Percentiles rank a stretch among this genome's conserved stretches.
These are phyloP conservation scores for Halcyon smyrnensis DNA, from an alignment of 2,797 vertebrate genomes.

Conservation along the genomic window DNA sequence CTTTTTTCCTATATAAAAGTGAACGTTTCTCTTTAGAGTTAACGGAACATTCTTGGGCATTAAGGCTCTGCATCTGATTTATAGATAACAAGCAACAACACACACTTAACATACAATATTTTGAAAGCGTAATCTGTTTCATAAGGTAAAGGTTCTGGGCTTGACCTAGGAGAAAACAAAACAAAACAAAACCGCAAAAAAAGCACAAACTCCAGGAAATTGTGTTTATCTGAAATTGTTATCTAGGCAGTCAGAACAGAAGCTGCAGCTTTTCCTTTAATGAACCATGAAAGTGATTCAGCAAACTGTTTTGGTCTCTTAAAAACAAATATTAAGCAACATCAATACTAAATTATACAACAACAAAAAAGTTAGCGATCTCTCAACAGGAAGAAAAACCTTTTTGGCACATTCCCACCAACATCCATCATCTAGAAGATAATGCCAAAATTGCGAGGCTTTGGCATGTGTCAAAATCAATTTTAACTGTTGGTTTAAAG, in stretches of 20 bases:
- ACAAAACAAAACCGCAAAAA: background rate
- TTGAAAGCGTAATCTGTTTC: slow-evolving; percentile 66
- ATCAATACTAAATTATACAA: slow-evolving; percentile 39
- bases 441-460: background rate
- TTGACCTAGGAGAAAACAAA: slow-evolving; percentile 60
- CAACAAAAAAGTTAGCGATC: background rate
- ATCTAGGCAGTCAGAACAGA: slow-evolving; percentile 70
- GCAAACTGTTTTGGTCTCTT: slow-evolving; percentile 67
- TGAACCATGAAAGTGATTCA: slow-evolving; percentile 72
- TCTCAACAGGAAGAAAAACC: slow-evolving; percentile 7
- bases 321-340: slow-evolving; percentile 69
- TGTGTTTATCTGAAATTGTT: slow-evolving; percentile 69
- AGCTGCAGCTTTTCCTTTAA: slow-evolving; percentile 69
- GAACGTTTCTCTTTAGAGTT: slow-evolving; percentile 75
- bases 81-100: slow-evolving; percentile 77
- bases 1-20: slow-evolving; percentile 81
- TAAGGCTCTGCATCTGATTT: slow-evolving; percentile 77
- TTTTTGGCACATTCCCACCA: background rate
- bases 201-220: slow-evolving; percentile 54
- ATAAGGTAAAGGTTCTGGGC: slow-evolving; percentile 60
- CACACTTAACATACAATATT: slow-evolving; percentile 69
- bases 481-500: slow-evolving; percentile 47
- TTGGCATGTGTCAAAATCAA: background rate
- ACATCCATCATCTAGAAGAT: background rate
- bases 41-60: slow-evolving; percentile 77